These are phyloP conservation scores for Sanderia malayensis DNA, from an alignment of 30 jellyfish, hydroid and myxozoan species.

Conservation along the genomic window DNA sequence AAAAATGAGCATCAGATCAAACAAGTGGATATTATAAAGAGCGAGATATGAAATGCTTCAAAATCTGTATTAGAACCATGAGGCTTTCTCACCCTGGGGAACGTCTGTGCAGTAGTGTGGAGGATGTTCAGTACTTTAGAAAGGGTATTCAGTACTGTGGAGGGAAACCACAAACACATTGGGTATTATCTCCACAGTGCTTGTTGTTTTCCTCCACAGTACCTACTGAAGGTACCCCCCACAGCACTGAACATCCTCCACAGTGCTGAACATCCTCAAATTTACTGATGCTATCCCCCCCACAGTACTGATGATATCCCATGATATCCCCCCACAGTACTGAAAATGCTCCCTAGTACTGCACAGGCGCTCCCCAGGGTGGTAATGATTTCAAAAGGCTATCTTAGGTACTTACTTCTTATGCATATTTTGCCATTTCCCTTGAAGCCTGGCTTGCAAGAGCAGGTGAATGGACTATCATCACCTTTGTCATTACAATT, in stretches of 20 bases:
- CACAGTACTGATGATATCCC: not conserved
- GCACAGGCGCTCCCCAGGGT: not conserved
- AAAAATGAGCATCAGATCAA: not conserved
- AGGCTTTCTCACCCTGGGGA: not conserved
- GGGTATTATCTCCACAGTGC: not conserved
- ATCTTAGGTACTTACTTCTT: slow-evolving; percentile 17
- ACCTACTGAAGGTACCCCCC: not conserved
- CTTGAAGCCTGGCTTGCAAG: slow-evolving; percentile 43
- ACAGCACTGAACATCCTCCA: slow-evolving; percentile 1
- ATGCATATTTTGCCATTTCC: slow-evolving; percentile 51
- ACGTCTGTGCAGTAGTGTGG: not conserved
- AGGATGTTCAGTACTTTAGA: not conserved
- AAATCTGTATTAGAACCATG: not conserved
- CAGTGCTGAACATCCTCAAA: no score
- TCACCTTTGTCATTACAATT: slow-evolving; percentile 15
- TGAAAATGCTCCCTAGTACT: not conserved
- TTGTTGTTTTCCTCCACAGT: slow-evolving; percentile 1
- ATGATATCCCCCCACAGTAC: not conserved
- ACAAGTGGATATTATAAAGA: not conserved
- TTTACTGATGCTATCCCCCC: not conserved
- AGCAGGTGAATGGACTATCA: slow-evolving; percentile 12
- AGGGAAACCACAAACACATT: not conserved
- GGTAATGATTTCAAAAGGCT: slow-evolving; percentile 1
- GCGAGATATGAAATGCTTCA: not conserved
- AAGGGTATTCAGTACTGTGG: not conserved